phyloP scores from a whole-genome alignment of 2,113 vertebrate genomes.

The Callocephalon fimbriatum region DNA sequence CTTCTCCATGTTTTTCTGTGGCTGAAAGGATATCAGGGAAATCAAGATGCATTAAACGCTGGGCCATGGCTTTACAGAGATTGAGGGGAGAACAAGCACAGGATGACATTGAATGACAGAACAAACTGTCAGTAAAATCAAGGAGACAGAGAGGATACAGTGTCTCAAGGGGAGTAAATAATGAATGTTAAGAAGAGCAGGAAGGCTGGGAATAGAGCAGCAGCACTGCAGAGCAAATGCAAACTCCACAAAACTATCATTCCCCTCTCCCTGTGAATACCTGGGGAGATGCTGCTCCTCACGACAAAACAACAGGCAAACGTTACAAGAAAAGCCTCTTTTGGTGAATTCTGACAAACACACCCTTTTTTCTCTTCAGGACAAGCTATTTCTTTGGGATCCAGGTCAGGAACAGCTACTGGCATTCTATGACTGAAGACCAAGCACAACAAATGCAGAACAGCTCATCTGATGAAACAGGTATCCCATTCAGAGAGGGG shows the following conservation, averaged over 20 bases:
- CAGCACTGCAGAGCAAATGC: slow-evolving; percentile 23
- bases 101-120: slow-evolving; percentile 57
- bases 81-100: slow-evolving; percentile 37
- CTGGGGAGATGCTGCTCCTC: neutral
- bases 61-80: slow-evolving; percentile 21
- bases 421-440: neutral
- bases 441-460: neutral
- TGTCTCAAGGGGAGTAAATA: slow-evolving; percentile 53
- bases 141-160: slow-evolving; percentile 45
- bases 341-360: neutral
- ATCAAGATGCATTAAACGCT: neutral
- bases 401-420: neutral
- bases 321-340: neutral
- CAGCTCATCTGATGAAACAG: neutral
- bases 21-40: neutral
- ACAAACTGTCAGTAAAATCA: slow-evolving; percentile 58
- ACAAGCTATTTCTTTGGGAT: neutral
- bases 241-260: neutral
- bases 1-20: neutral
- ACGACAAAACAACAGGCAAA: neutral
- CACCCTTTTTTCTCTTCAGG: neutral
- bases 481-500: rapidly evolving
- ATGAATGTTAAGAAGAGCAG: slow-evolving; percentile 38
- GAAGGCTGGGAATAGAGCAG: slow-evolving; percentile 40
- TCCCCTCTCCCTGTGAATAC: neutral